phyloP scores from a whole-genome alignment of 2,113 vertebrate species.

The Malurus melanocephalus region DNA sequence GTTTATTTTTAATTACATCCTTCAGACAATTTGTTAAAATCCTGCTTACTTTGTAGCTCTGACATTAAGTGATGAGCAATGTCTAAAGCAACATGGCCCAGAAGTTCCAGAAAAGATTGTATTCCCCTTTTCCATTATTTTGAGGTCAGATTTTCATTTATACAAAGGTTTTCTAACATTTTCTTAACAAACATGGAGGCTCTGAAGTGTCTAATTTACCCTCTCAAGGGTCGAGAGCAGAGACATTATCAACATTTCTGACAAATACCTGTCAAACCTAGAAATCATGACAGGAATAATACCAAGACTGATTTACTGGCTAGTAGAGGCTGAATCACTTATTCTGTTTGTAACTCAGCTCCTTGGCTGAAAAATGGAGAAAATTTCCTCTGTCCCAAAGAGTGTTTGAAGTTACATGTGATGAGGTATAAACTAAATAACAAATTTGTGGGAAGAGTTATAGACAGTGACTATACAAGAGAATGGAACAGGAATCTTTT shows the following conservation, averaged over 20 bases:
- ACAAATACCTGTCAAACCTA: background rate
- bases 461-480: background rate
- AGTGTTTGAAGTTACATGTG: background rate
- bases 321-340: background rate
- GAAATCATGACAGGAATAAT: background rate
- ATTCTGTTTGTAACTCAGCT: background rate
- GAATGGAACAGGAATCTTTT: background rate
- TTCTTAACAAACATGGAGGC: background rate
- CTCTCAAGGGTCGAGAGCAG: background rate
- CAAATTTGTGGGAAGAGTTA: background rate
- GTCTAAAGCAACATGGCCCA: rapidly evolving
- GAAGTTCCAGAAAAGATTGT: background rate
- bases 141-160: background rate
- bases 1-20: background rate
- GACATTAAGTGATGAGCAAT: background rate
- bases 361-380: background rate
- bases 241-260: background rate
- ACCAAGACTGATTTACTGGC: background rate
- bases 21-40: background rate
- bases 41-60: background rate
- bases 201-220: background rate
- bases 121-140: background rate
- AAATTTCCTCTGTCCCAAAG: background rate
- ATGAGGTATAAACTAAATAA: background rate
- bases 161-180: background rate